Base-by-base conservation (phyloP, 2,888 invertebrate genomes). In the Falcaria lacertinaria region DNA sequence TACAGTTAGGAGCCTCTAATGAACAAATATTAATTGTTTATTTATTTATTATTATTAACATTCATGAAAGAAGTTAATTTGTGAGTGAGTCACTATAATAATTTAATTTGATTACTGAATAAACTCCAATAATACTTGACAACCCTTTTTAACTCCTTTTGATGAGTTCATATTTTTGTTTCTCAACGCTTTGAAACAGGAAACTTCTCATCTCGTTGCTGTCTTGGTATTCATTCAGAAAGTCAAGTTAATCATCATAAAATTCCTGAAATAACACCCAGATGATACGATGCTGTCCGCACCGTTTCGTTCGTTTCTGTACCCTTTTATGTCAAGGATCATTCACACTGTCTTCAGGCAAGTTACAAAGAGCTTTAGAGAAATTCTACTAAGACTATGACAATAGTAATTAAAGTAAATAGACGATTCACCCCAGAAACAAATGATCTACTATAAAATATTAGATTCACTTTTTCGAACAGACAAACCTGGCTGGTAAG, bases 231-330 rank as follows among this genome's bases (percentile, higher is more conserved):
- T 22, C 22, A n/a, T 19, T 36, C 19, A 5, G 8, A 22, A 22
- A 37, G 37, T 37, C 37, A 15, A 25, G 22, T 37, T 37, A 37
- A 37, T 37, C 37, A 37, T 37, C 37, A 15, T 37, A 37, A 37
- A 37, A 25, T 8, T 37, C 37, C 15, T 22, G 13, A 37, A 25
- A 37, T 37, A 37, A 25, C 25, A 14, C 37, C 25, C 22, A 37
- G 22, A 13, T n/a, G n/a, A n/a, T n/a, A n/a, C 25, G 22, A 8
- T 22, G 11, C 37, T 37, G 37, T 37, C 37, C 15, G 22, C 8
- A 6, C 1, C 16, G 15, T 25, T 37, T 22, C 13, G 13, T 37
- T 37, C 4, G 22, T 37, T 15, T 15, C 7, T 35, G 13, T n/a
- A 6, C 4, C 6, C 13, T 1, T 13, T 35, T 6, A 0, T 25